Conservation (phyloP, 2,797 vertebrate species). For the Sphenopsis melanotis region DNA sequence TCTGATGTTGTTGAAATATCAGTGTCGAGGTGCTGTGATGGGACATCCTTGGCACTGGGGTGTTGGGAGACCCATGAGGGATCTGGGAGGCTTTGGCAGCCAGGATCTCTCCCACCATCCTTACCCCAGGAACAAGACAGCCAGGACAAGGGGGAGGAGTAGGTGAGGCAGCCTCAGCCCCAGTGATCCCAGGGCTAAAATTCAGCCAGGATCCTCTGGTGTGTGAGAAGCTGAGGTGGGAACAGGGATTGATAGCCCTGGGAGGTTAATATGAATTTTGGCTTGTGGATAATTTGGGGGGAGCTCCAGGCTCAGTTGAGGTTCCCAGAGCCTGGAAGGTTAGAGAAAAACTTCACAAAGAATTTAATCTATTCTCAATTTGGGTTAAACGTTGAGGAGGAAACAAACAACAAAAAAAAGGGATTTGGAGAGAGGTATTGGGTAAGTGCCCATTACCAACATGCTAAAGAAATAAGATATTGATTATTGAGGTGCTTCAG, state of each 20-base stretch:
- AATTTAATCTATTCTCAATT: neutral
- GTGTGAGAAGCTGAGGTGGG: neutral
- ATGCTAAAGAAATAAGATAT: neutral
- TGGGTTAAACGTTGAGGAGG: neutral
- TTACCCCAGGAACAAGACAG: neutral
- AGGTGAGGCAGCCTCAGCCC: neutral
- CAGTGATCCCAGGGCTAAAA: neutral
- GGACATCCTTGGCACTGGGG: accelerated
- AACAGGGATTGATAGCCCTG: accelerated
- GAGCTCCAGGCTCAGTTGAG: accelerated
- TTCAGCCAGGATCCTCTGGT: neutral
- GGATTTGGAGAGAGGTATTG: neutral
- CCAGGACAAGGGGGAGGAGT: too few species aligned
- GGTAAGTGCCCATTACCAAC: neutral
- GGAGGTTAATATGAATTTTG: neutral
- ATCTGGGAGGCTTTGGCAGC: neutral
- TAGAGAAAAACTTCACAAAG: neutral
- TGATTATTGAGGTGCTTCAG: neutral
- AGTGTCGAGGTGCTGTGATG: accelerated
- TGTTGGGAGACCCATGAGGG: accelerated
- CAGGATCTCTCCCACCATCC: neutral
- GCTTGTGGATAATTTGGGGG: accelerated
- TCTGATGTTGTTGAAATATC: neutral
- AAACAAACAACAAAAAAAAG: neutral
- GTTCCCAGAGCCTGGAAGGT: neutral